These are phyloP conservation scores for Emys orbicularis DNA, from an alignment of 2,797 vertebrate genomes.

Conservation along the genomic window DNA sequence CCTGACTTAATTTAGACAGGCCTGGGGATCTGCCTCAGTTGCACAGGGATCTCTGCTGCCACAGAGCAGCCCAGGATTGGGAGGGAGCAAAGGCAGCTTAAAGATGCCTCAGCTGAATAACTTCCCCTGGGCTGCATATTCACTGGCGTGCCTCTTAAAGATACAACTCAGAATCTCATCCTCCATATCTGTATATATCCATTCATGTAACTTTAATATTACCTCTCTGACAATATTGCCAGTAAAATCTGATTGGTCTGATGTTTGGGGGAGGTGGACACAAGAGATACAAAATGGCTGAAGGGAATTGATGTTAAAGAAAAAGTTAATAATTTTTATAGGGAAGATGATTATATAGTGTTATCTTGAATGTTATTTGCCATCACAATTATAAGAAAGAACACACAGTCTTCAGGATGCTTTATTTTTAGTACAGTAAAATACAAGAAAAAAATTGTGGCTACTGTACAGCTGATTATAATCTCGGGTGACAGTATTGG, in stretches of 20 bases:
- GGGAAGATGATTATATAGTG: not conserved
- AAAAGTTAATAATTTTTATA: not conserved
- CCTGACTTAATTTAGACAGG: not conserved
- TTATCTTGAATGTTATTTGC: not conserved
- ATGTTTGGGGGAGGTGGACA: not conserved
- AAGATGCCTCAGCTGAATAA: not conserved
- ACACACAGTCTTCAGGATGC: not conserved
- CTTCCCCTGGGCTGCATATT: not conserved
- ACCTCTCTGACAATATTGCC: not conserved
- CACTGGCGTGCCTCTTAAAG: not conserved
- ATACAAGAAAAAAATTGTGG: not conserved
- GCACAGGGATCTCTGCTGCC: not conserved
- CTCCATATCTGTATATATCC: not conserved
- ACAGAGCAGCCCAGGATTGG: not conserved
- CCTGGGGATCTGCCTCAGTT: not conserved
- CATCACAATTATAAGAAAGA: not conserved
- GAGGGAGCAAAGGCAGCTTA: not conserved
- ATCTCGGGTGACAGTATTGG: slow-evolving; percentile 9
- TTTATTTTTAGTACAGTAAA: not conserved
- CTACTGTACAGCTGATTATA: not conserved
- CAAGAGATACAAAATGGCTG: not conserved
- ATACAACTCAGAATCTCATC: not conserved
- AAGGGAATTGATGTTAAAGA: not conserved
- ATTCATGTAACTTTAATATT: not conserved
- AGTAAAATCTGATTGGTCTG: not conserved